Percentiles rank a stretch among this genome's conserved stretches.
Evolutionary conservation across 2,113 vertebrate species (phyloP).

Genomic region (Bubo scandiacus): DNA sequence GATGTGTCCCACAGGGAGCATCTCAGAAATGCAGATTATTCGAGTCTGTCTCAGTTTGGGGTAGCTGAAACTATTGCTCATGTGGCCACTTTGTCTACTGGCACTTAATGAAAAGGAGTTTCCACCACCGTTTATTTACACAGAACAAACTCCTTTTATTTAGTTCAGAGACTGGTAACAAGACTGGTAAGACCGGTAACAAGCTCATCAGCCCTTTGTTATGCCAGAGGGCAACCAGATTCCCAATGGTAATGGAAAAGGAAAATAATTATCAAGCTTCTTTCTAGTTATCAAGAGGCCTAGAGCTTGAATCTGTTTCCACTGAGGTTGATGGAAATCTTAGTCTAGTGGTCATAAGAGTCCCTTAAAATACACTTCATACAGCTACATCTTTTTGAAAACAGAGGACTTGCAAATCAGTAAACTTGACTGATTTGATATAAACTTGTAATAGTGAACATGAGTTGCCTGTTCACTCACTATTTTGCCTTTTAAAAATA

Average conservation of each 20-base stretch:
- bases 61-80: background rate
- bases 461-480: background rate
- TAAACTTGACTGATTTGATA: background rate
- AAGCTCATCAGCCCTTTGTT: background rate
- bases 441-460: background rate
- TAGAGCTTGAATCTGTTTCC: background rate
- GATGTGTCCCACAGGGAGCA: background rate
- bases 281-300: background rate
- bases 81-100: background rate
- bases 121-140: background rate
- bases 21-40: background rate
- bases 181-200: background rate
- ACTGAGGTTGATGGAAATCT: background rate
- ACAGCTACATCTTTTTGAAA: background rate
- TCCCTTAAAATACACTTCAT: background rate
- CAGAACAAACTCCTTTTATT: background rate
- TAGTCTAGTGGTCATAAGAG: accelerated
- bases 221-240: background rate
- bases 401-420: background rate
- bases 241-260: background rate
- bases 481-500: background rate
- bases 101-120: background rate
- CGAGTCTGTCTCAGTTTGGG: background rate
- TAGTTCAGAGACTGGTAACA: background rate
- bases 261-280: background rate